Percentiles rank a stretch among this genome's conserved stretches.
Evolutionary conservation across 2,888 invertebrate genomes (phyloP).

Genomic region (Eudemis profundana): DNA sequence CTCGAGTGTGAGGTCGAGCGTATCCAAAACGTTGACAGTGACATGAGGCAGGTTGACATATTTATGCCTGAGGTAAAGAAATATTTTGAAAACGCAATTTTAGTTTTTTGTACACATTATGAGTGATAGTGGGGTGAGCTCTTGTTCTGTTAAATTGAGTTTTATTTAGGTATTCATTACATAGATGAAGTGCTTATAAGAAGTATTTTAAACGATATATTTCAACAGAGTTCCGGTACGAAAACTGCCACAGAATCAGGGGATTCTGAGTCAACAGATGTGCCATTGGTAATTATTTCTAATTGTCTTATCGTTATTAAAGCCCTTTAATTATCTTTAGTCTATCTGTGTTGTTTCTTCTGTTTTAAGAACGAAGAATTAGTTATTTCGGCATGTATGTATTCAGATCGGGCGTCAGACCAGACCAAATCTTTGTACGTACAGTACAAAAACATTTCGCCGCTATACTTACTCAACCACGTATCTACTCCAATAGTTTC

Average conservation of each 20-base stretch:
- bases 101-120: conserved; percentile 53
- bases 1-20: background rate
- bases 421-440: too few species aligned
- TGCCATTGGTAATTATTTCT: conserved; percentile 51
- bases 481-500: too few species aligned
- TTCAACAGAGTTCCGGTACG: conserved; percentile 66
- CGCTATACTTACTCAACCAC: too few species aligned
- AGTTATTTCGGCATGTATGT: too few species aligned
- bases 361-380: too few species aligned
- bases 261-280: conserved; percentile 61
- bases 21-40: background rate
- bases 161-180: background rate
- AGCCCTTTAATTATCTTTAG: background rate
- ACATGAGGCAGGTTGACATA: conserved; percentile 26
- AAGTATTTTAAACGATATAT: background rate
- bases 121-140: conserved; percentile 70
- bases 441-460: too few species aligned
- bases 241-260: conserved; percentile 62
- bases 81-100: conserved; percentile 25
- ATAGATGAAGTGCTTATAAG: too few species aligned
- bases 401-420: too few species aligned
- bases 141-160: background rate
- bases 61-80: conserved; percentile 28
- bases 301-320: background rate
- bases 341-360: too few species aligned